phyloP scores from a whole-genome alignment of 2,113 vertebrate species.

The Cervus canadensis region DNA sequence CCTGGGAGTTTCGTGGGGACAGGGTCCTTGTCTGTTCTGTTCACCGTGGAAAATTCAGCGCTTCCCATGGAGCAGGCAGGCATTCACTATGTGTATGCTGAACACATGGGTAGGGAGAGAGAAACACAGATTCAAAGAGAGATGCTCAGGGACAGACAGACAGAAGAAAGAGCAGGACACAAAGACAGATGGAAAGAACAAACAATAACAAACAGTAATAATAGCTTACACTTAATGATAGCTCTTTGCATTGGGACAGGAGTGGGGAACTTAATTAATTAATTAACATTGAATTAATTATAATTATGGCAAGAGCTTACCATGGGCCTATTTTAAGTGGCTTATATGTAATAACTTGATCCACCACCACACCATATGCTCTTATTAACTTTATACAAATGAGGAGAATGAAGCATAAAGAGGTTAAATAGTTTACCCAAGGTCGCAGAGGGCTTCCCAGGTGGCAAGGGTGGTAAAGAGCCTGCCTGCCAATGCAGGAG shows the following conservation, averaged over 20 bases:
- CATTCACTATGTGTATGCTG: neutral
- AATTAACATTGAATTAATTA: neutral
- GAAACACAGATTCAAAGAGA: neutral
- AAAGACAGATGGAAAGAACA: too few relatives aligned
- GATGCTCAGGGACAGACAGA: neutral
- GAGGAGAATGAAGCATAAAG: neutral
- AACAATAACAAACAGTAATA: neutral
- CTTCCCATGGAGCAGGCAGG: neutral
- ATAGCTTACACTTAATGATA: neutral
- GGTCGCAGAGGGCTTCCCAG: neutral
- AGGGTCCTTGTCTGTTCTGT: neutral
- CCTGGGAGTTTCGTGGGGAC: neutral
- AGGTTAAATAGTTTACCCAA: neutral
- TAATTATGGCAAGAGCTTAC: neutral
- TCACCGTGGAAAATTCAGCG: neutral
- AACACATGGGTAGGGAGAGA: neutral
- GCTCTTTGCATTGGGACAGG: neutral
- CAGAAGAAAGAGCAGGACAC: neutral
- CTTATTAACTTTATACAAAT: neutral
- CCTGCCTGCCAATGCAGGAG: too few relatives aligned
- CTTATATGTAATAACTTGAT: too few relatives aligned
- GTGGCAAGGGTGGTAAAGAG: too few relatives aligned
- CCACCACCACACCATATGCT: neutral
- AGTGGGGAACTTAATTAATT: neutral
- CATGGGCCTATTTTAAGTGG: neutral